Conservation (phyloP, 2,113 vertebrate species). For the Dipodomys merriami region DNA sequence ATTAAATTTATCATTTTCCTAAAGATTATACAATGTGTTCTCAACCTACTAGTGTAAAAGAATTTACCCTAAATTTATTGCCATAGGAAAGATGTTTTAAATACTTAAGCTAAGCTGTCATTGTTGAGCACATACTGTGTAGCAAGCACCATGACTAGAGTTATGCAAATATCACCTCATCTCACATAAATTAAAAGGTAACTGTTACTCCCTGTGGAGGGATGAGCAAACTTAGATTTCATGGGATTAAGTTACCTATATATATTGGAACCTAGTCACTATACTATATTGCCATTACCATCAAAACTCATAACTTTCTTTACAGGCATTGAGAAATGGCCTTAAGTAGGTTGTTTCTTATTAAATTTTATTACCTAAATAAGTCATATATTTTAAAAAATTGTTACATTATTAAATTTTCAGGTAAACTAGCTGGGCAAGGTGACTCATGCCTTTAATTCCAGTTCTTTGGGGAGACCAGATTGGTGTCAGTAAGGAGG, state of each 20-base stretch:
- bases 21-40: not conserved
- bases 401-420: conserved; percentile 8
- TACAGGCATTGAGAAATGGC: not conserved
- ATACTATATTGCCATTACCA: not conserved
- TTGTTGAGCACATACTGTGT: not conserved
- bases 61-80: not conserved
- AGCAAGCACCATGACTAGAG: not conserved
- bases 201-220: not conserved
- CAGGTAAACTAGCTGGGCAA: not conserved
- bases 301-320: not conserved
- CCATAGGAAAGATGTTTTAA: not conserved
- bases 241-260: too few relatives aligned
- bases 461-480: too few relatives aligned
- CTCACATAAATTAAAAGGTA: not conserved
- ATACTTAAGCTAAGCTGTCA: not conserved
- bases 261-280: not conserved
- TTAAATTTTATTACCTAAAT: conserved; percentile 23
- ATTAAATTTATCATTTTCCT: not conserved
- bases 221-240: not conserved
- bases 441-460: too few relatives aligned
- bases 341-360: not conserved
- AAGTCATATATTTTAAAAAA: not conserved
- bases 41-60: not conserved
- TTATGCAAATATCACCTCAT: conserved; percentile 32
- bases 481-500: too few relatives aligned